Evolutionary conservation across 2,797 vertebrate genomes (phyloP), one percentile per base, ranked within the genome.

Genomic region (Lophotriccus pileatus): DNA sequence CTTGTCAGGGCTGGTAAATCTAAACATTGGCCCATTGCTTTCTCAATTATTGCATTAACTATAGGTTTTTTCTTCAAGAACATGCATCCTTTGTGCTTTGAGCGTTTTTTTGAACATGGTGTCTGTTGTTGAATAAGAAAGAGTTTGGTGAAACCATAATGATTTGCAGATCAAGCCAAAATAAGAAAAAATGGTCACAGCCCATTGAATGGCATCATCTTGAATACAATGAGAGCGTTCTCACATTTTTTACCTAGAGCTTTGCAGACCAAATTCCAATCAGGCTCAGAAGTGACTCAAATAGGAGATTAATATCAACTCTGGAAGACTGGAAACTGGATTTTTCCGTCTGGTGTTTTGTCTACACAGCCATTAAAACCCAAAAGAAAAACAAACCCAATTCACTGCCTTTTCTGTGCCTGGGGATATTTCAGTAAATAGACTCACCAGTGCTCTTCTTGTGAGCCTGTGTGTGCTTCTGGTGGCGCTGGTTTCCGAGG

Each of bases 1-100:
- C 56, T 96, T 95, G 64, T 89, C 90, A 87, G 46, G 37, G 44
- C 58, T 93, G 81, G 92, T 78, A 87, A 85, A 94, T 91, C 89
- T 92, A 94, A 96, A 83, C 25, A 83, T 52, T 93, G 88, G 72
- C 72, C 90, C 72, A 74, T 53, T 82, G n/a, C 59, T 81, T 68
- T 55, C 68, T 92, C 39, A 59, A 16, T 85, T 72, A 59, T n/a
- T 77, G 18, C n/a, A 60, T 73, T 70, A 53, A 47, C 92, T 90
- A 28, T 30, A 78, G 15, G 46, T 55, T 83, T 25, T 78, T 83
- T 60, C 70, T 73, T 56, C 62, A 90, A 70, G 75, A 94, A 41
- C 39, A 53, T 28, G 30, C 12, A 27, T 77, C 70, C 56, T 92
- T 76, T 24, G 4, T 63, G 47, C 37, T 52, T 63, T 58, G 60